phyloP scores from a whole-genome alignment of 2,113 vertebrate genomes.

The Callorhinus ursinus region DNA sequence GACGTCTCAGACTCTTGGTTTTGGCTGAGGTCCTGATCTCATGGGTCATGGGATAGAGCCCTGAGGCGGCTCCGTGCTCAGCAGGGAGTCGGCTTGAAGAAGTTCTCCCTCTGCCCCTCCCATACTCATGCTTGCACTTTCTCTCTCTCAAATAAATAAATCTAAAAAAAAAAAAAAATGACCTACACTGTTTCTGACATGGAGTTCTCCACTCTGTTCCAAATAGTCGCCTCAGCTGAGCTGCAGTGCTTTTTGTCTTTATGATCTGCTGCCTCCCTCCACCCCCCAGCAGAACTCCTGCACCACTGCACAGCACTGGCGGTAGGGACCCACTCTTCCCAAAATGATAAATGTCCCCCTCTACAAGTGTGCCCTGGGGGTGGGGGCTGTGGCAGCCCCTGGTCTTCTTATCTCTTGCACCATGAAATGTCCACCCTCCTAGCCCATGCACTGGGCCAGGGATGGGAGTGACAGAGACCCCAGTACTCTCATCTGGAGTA shows the following conservation, averaged over 20 bases:
- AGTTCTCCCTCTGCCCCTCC: background rate
- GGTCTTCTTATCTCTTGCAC: background rate
- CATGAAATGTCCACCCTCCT: too few species aligned
- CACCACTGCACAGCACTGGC: background rate
- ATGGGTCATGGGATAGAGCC: background rate
- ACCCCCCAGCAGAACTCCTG: background rate
- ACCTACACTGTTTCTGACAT: background rate
- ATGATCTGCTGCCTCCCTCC: too few species aligned
- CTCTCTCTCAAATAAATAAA: background rate
- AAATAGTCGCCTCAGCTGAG: background rate
- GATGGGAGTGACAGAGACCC: background rate
- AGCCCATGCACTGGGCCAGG: too few species aligned
- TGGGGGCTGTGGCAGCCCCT: background rate
- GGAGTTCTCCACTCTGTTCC: background rate
- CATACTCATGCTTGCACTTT: background rate
- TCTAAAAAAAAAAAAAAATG: background rate
- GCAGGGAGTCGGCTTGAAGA: background rate
- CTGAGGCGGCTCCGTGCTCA: background rate
- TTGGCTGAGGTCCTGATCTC: background rate
- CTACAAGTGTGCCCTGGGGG: fast-evolving
- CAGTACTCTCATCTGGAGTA: background rate
- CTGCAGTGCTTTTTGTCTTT: background rate
- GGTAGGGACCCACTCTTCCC: background rate
- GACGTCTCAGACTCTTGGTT: background rate
- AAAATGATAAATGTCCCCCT: background rate